Percentiles rank a stretch among this genome's conserved stretches.
Evolutionary conservation across 2,797 vertebrate species (phyloP).

Genomic region (Delichon dasypus): DNA sequence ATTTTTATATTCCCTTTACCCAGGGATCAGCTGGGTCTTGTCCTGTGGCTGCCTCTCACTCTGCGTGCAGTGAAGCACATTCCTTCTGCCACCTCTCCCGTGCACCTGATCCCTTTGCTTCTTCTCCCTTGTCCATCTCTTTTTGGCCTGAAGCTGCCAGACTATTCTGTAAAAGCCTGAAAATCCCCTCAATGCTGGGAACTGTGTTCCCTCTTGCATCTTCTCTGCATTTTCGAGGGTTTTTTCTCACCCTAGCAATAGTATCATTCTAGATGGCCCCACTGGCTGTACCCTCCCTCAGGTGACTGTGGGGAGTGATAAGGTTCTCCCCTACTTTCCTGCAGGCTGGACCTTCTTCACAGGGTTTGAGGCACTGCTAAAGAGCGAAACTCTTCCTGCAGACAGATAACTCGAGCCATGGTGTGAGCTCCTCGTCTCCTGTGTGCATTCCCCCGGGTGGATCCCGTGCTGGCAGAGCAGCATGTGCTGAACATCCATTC

Average conservation of each 20-base stretch:
- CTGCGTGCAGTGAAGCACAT: not conserved
- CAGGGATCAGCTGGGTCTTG: not conserved
- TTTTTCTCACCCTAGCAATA: not conserved
- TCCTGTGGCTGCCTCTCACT: not conserved
- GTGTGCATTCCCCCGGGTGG: rapidly evolving
- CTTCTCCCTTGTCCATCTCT: not conserved
- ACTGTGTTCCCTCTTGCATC: not conserved
- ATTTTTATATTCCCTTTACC: not conserved
- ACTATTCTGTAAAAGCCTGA: not conserved
- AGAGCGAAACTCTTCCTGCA: not conserved
- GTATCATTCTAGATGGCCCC: not conserved
- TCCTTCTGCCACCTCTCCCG: not conserved
- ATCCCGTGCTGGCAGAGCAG: rapidly evolving
- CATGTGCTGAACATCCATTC: not conserved
- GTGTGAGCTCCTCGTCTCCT: not conserved
- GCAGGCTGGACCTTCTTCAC: not conserved
- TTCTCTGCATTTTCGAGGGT: not conserved
- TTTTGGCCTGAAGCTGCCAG: not conserved
- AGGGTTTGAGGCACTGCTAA: not conserved
- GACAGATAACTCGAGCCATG: not conserved
- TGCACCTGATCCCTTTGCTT: not conserved
- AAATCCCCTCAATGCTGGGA: not conserved
- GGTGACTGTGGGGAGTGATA: not conserved
- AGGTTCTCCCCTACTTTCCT: not conserved
- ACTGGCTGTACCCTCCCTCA: not conserved